Base-by-base conservation (phyloP, 2,113 vertebrate genomes). In the Perca schrenkii region DNA sequence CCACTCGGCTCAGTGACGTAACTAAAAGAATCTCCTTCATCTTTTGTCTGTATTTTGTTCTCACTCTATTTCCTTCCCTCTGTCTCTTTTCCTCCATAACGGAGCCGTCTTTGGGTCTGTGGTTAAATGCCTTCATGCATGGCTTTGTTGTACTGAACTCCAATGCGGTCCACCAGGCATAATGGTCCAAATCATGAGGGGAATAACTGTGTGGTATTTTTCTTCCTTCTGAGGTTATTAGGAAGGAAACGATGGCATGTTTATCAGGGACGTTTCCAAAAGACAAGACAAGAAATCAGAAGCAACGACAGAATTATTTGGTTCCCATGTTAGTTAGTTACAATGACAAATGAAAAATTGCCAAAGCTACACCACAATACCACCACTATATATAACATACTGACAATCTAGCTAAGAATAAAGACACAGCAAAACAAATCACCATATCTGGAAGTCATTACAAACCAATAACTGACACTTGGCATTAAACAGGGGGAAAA, bases 61-160 rank as follows among this genome's bases (percentile, higher is more conserved):
- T 72, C 62, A 57, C 62, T 74, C 19, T 4, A 6, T 76, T 58
- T 76, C 34, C 21, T 31, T 16, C 34, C 15, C 40, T 36, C 15
- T 63, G 6, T 54, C 46, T 60, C 1, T 46, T 57, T 68, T 57
- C 63, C 57, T 36, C 21, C 21, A 19, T 63, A 72, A 79, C 77
- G 13, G 52, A 82, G 67, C 81, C 34, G 73, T 88, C 80, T 82
- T 69, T 15, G 52, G 54, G 60, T 74, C 84, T 90, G 79, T 85
- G 87, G 90, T 89, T 65, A 63, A 75, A 92, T 90, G 89, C 88
- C 86, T 92, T 85, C 80, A 78, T 91, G 86, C 88, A 69, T 66
- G 4, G 82, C 80, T 80, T 63, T 88, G 82, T 85, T 91, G 77
- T 86, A 82, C 77, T 85, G 60, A 79, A 54, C 67, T 82, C n/a